Evolutionary conservation across 2,113 vertebrate species (phyloP), one percentile per base, ranked within the genome.

Genomic region (Syngnathus scovelli): DNA sequence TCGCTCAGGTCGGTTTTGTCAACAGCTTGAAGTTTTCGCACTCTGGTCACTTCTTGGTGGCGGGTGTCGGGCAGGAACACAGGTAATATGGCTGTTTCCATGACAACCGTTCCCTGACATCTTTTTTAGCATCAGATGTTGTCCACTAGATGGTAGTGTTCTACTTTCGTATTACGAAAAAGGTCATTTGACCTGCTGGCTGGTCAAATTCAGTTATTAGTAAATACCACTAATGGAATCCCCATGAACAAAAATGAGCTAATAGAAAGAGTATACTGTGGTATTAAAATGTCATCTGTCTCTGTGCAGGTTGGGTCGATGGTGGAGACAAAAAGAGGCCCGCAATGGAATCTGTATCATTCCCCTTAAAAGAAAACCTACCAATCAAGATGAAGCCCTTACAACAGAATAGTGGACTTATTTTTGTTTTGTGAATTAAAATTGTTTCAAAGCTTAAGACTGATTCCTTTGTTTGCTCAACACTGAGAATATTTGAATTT

Each of bases 21-120:
- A 99, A 98, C 80, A 93, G 94, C 71, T 90, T 99, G 66, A 95
- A 95, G 85, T 99, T 99, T 88, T 98, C 96, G 0, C 92, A 87
- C 66, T 65, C 91, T 0, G 96, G 96, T 27, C 90, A 93, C 74
- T 98, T 98, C 80, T 85, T 98, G 64, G 95, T 97, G 78, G 96
- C 93, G 0, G 96, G 97, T 33, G 82, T 97, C 0, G 97, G 97
- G 56, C 96, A 99, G 82, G 96, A 99, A 66, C 97, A 99, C 92
- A 94, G 95, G 97, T 98, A 91, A 77, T 10, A 7, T 62, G 46
- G 15, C 44, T 16, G 68, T 71, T 76, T 72, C 77, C 71, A 78
- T 81, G 55, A 76, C 61, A 79, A 85, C 77, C 12, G 44, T 38
- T 69, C 23, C 21, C 23, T 44, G 33, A 63, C 44, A 13, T n/a